A percentile compares a stretch with the other conserved stretches of the same genome.
Conservation (phyloP, 2,113 vertebrate species). For the Pholis gunnellus region DNA sequence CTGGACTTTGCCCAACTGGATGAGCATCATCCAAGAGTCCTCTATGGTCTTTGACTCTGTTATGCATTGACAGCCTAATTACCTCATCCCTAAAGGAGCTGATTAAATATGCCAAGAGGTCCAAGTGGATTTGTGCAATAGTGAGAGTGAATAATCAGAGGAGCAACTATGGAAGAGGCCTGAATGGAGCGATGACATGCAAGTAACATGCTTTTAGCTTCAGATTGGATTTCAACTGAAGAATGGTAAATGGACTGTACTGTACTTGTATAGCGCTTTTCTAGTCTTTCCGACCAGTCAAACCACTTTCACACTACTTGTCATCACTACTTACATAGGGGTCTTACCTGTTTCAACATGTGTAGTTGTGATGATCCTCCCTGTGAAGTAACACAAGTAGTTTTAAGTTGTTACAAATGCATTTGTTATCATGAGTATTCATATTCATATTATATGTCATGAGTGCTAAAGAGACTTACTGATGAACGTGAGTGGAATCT, state of each 20-base stretch:
- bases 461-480: conserved; percentile 85
- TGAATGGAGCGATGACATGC: conserved; percentile 1
- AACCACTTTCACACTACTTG: no score
- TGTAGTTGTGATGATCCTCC: conserved; percentile 75
- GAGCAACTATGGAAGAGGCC: conserved; percentile 7
- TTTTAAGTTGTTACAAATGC: conserved; percentile 4
- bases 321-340: background rate
- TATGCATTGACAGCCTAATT: conserved; percentile 53
- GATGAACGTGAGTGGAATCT: conserved; percentile 92
- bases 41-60: conserved; percentile 16
- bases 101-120: conserved; percentile 41
- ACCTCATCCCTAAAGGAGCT: conserved; percentile 45
- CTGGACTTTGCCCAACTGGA: conserved; percentile 19
- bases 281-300: no score
- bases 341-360: conserved; percentile 73
- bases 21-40: conserved; percentile 29
- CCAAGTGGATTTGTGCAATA: conserved; percentile 20
- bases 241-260: no score
- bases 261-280: no score
- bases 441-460: background rate
- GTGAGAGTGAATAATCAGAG: conserved; percentile 8
- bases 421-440: background rate
- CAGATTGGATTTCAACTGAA: conserved; percentile 24
- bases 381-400: conserved; percentile 60
- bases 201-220: conserved; percentile 8